Evolutionary conservation across 2,797 vertebrate species (phyloP).

Genomic region (Macropus fuliginosus): DNA sequence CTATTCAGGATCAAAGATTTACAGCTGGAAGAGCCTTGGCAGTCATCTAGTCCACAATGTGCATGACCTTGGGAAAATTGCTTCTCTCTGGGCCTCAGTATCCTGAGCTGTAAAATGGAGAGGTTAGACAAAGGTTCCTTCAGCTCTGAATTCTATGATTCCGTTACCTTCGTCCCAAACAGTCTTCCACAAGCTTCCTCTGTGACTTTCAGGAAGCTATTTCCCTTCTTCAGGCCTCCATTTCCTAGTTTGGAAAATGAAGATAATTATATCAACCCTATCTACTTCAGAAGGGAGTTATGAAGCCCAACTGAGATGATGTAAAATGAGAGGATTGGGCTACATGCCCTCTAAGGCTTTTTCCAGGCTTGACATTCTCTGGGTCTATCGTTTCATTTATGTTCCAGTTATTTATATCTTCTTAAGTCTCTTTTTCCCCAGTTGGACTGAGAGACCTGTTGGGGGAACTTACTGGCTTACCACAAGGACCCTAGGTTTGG

Average conservation of each 20-base stretch:
- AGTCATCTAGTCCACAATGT: not conserved
- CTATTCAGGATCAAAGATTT: slow-evolving; percentile 5
- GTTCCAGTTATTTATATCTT: not conserved
- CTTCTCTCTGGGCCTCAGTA: not conserved
- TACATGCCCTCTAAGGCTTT: not conserved
- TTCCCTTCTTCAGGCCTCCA: not conserved
- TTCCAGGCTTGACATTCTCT: not conserved
- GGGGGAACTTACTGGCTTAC: not conserved
- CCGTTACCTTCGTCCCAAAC: not conserved
- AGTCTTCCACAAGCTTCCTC: not conserved
- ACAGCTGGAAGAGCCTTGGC: not conserved
- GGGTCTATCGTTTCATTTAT: not conserved
- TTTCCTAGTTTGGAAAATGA: not conserved
- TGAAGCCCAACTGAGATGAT: not conserved
- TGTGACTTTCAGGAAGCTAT: not conserved
- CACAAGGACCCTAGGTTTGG: not conserved
- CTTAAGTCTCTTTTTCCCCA: not conserved
- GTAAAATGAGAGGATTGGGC: not conserved
- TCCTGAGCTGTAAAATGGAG: not conserved
- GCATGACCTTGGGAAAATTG: not conserved
- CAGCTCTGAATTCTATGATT: not conserved
- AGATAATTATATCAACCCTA: not conserved
- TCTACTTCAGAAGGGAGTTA: not conserved
- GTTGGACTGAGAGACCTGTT: not conserved
- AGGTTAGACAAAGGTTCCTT: not conserved